Conservation (phyloP, 1,140 invertebrate genomes). For the Wiebesia pumilae region DNA sequence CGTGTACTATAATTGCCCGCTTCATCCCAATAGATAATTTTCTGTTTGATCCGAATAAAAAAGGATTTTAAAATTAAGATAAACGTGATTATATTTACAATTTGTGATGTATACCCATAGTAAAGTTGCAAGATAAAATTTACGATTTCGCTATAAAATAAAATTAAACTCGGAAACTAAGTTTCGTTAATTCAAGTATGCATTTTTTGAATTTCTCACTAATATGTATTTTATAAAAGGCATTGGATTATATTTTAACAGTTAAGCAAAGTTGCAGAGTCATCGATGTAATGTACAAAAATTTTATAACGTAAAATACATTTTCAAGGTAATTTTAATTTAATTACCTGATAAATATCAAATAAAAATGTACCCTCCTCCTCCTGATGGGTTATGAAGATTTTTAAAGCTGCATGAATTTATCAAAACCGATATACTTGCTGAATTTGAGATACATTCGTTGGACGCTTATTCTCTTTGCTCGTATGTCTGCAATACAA, state of each 20-base stretch:
- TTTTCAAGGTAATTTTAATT: not conserved
- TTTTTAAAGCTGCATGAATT: not conserved
- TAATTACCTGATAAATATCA: not conserved
- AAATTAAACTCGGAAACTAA: too few species aligned
- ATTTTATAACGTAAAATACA: not conserved
- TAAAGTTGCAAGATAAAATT: not conserved
- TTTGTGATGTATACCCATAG: not conserved
- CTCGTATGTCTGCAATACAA: not conserved
- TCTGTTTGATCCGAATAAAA: slow-evolving; percentile 26
- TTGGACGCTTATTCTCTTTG: not conserved
- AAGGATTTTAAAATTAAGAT: too few species aligned
- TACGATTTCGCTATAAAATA: not conserved
- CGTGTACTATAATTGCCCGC: slow-evolving; percentile 27
- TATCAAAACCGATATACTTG: not conserved
- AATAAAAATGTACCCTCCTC: not conserved
- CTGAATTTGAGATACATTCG: not conserved
- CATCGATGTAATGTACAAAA: not conserved
- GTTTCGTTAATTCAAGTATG: too few species aligned
- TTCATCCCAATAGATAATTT: slow-evolving; percentile 52
- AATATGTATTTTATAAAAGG: too few species aligned
- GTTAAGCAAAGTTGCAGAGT: not conserved
- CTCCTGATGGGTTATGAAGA: not conserved
- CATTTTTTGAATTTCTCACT: too few species aligned
- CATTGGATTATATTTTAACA: too few species aligned
- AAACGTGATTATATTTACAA: too few species aligned